Base-by-base conservation (phyloP, 2,888 invertebrate genomes). In the Metopia argyrocephala region DNA sequence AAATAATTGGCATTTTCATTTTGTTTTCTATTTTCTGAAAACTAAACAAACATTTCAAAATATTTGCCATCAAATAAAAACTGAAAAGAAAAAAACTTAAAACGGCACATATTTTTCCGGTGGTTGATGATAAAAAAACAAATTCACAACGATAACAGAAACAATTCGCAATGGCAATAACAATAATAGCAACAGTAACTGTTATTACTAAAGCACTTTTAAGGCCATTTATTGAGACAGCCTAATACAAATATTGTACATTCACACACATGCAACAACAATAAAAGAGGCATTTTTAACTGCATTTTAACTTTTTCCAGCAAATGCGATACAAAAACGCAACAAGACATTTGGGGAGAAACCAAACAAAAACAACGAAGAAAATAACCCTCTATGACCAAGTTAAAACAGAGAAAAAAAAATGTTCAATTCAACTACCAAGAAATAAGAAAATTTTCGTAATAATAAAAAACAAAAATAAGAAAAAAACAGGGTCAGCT, bases 161-260 rank as follows among this genome's bases (percentile, higher is more conserved):
- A 81, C 81, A 81, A 78, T 78, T 81, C 61, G 81, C 74, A 70
- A 81, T 81, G 75, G 75, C 81, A 75, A 81, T 81, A 81, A 81
- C 74, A 70, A 81, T 81, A 78, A 78, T 78, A 75, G 78, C 78
- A 81, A 81, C 62, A 50, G 78, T 75, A 81, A 81, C 81, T 70
- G 81, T 81, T 81, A 81, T 81, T 81, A 78, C 81, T 81, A 78
- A 78, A 81, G 78, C 78, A 66, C 78, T 76, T 76, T 78, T 31
- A 12, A n/a, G n/a, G 61, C 38, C 80, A 69, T 70, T 62, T 75
- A 57, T 57, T 78, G 56, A 66, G 61, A 78, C 71, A 62, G n/a
- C 61, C 68, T n/a, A 31, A 0, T 2, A 25, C 61, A 25, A 5
- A 59, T 31, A 69, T 48, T n/a, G 76, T 48, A 54, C 69, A 61